Base-by-base conservation (phyloP, 1,140 invertebrate species). In the Meteorus sp. region DNA sequence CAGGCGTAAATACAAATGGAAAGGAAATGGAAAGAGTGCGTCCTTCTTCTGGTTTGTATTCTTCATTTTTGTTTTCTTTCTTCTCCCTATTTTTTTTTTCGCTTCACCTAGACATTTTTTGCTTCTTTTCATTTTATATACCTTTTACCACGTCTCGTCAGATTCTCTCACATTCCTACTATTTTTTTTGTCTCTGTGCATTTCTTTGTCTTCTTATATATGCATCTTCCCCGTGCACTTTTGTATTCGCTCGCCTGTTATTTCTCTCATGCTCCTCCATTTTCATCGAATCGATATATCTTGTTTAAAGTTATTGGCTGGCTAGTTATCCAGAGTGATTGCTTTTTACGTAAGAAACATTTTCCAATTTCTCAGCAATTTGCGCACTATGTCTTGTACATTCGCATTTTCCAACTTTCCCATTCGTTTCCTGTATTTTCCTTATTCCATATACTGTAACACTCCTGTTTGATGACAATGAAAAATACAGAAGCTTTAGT, bases 1-100 rank as follows among this genome's bases (percentile, higher is more conserved):
- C 45, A 53, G 61, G 60, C 66, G 65, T 72, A 67, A 71, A 71
- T 71, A 72, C 68, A 67, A 71, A 71, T 71, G 68, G 63, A 71
- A 69, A 67, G 64, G 66, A 70, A 72, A 72, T 67, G 23, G 39
- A 25, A 25, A 15, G 5, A 20, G 37, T 7, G n/a, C n/a, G n/a
- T n/a, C n/a, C 5, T 41, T 27, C 13, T 17, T 55, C 29, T 8
- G 25, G 7, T 23, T 25, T n/a, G 7, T 27, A 27, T 4, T 55
- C 9, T 39, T 41, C 44, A 29, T 41, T 17, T 43, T 25, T 43
- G 15, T 45, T 47, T 47, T 8, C 22, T 15, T 53, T 4, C 39
- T 35, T 35, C 22, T 53, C n/a, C n/a, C n/a, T 22, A 22, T 35
- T 39, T 56, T 27, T 45, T 31, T 29, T 22, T 45, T 45, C 13